Base-by-base conservation (phyloP, 2,888 invertebrate species). In the Gibbula magus region DNA sequence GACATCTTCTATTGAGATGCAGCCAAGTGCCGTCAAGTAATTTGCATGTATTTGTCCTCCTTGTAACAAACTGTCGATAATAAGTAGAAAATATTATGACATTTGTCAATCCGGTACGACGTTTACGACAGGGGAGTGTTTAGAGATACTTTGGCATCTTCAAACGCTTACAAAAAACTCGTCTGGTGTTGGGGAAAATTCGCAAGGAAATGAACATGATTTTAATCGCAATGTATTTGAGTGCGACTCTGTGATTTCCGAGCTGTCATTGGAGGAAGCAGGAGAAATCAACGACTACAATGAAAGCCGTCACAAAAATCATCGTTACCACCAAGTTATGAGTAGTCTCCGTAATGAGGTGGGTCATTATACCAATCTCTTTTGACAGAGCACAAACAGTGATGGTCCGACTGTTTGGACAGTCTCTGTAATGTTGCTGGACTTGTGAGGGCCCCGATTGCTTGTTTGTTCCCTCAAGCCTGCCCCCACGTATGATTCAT, bases 321-420 rank as follows among this genome's bases (percentile, higher is more conserved):
- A 75, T 75, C 75, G 53, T 75, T 75, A 75, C 75, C 29, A 66
- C 45, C 75, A 45, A 75, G 56, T 80, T 66, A 74, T 74, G 52
- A 52, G 67, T 25, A 39, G 32, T 29, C n/a, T 13, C 29, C 53
- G 51, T 81, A 81, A 81, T 81, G 81, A 81, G 67, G 35, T 32
- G 66, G 67, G 74, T 81, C 81, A 66, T 81, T 81, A 81, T 45
- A 45, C 53, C 13, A n/a, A 39, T 70, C 53, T 75, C 53, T 54
- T 53, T 22, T 75, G 78, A 66, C 75, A 53, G 51, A 35, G 78
- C 75, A 51, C 75, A 81, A 81, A 81, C 75, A 81, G 25, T 13
- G 52, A 29, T 54, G 25, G 54, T 75, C 53, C 74, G 22, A 25
- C 25, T 75, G 39, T 75, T 75, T 75, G 53, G 54, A 54, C 75